A percentile compares a stretch with the other conserved stretches of the same genome.
Conservation (phyloP, 2,113 vertebrate species). For the Leucosticte australis region DNA sequence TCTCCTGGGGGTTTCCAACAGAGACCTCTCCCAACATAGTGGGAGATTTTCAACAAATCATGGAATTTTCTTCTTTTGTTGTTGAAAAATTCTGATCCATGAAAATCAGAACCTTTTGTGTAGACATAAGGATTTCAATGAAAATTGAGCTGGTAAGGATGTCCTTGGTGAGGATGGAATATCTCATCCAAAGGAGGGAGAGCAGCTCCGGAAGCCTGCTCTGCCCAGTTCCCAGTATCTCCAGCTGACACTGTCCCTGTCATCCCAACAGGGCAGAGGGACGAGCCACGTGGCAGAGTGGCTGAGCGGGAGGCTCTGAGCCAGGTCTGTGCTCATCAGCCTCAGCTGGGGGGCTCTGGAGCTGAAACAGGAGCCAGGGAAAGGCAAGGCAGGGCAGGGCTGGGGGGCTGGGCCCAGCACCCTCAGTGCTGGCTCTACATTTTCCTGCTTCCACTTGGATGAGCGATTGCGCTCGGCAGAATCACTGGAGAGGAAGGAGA, state of each 20-base stretch:
- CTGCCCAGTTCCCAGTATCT: not conserved
- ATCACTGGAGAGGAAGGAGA: slow-evolving; percentile 21
- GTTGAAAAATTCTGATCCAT: not conserved
- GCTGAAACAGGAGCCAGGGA: not conserved
- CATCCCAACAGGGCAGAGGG: not conserved
- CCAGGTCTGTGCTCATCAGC: not conserved
- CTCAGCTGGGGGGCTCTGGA: not conserved
- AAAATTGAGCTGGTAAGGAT: not conserved
- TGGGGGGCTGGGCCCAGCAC: not conserved
- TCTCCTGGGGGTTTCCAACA: not conserved
- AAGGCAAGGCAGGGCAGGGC: not conserved
- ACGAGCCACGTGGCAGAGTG: not conserved
- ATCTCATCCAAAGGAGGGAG: not conserved
- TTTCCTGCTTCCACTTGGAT: not conserved
- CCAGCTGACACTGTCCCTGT: not conserved
- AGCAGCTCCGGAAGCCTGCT: not conserved
- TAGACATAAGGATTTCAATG: not conserved
- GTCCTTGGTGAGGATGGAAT: not conserved
- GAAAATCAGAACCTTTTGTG: not conserved
- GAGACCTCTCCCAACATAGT: not conserved
- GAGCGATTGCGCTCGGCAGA: not conserved
- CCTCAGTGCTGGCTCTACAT: not conserved
- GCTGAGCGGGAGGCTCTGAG: not conserved
- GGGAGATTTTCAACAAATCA: not conserved
- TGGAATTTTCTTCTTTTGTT: not conserved